Base-by-base conservation (phyloP, 2,113 vertebrate species). In the Pagrus major region DNA sequence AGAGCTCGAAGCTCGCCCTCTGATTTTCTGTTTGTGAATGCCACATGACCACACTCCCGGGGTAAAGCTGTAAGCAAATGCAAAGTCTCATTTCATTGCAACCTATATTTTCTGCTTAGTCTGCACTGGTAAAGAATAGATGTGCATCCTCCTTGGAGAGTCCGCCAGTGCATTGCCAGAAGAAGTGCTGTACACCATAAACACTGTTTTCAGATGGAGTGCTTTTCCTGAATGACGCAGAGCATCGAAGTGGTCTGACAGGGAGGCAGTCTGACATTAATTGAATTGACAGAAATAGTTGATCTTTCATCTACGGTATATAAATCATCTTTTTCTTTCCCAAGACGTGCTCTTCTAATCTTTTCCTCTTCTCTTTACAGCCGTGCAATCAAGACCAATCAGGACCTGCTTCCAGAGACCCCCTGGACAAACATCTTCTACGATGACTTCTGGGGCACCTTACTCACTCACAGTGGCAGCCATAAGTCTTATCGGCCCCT, bases 381-480 rank as follows among this genome's bases (percentile, higher is more conserved):
- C 94, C 98, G 98, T 88, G 98, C 98, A 59, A 99, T 99, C 95
- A 99, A 98, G 95, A 99, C 97, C 69, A 99, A 99, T 93, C 98
- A 98, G 88, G 98, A 99, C 91, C 97, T 99, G 71, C 96, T 99
- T 41, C 97, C 97, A 0, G 98, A 99, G 93, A 99, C 98, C 0
- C 97, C 97, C 0, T 99, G 98, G 98, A 96, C 90, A 6, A 98
- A 98, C 67, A 96, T 99, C 90, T 99, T 99, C 95, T 99, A 97
- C 83, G 96, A 99, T 84, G 98, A 99, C 90, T 99, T 99, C 77
- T 99, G 98, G 98, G 98, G 98, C 21, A 99, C 98, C 0, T 93
- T 98, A 39, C 97, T 99, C 61, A 99, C 97, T 0, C 98, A 99
- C 95, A 99, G 97, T 11, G 98, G 98, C 76, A 99, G 98, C 91